phyloP scores from a whole-genome alignment of 2,113 vertebrate species.

The Hucho hucho region DNA sequence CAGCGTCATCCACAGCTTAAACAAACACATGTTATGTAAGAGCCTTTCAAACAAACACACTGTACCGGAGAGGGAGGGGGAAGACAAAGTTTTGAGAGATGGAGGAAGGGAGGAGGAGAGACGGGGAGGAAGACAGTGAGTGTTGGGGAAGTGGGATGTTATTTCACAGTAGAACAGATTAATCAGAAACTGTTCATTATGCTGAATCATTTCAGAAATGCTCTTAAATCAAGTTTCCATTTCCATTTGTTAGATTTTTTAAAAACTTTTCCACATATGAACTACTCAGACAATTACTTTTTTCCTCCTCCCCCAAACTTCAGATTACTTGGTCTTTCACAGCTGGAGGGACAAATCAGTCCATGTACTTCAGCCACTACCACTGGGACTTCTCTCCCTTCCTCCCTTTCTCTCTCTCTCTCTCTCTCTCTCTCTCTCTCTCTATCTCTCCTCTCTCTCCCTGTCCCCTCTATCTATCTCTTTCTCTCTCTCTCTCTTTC shows the following conservation, averaged over 20 bases:
- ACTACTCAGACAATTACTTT: slow-evolving; percentile 30
- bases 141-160: slow-evolving; percentile 4
- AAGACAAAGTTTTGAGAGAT: slow-evolving; percentile 53
- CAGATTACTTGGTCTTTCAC: slow-evolving; percentile 51
- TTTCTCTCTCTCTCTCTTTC: slow-evolving; percentile 24
- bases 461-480: not conserved
- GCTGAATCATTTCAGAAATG: slow-evolving; percentile 13
- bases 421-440: slow-evolving; percentile 20
- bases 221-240: not conserved
- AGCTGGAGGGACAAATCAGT: slow-evolving; percentile 60
- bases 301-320: slow-evolving; percentile 23
- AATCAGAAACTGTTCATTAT: slow-evolving; percentile 19
- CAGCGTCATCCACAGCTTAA: slow-evolving; percentile 72
- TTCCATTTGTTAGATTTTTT: slow-evolving; percentile 28
- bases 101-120: slow-evolving; percentile 45
- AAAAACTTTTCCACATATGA: slow-evolving; percentile 24
- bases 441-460: not conserved
- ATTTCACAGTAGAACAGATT: slow-evolving; percentile 5
- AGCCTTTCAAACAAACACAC: slow-evolving; percentile 68
- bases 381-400: slow-evolving; percentile 47
- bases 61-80: slow-evolving; percentile 12
- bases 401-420: slow-evolving; percentile 43
- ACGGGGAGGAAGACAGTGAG: not conserved
- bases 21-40: slow-evolving; percentile 78
- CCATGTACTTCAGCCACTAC: slow-evolving; percentile 47